Evolutionary conservation across 2,797 vertebrate species (phyloP), one percentile per base, ranked within the genome.

Genomic region (Distichodus sexfasciatus): DNA sequence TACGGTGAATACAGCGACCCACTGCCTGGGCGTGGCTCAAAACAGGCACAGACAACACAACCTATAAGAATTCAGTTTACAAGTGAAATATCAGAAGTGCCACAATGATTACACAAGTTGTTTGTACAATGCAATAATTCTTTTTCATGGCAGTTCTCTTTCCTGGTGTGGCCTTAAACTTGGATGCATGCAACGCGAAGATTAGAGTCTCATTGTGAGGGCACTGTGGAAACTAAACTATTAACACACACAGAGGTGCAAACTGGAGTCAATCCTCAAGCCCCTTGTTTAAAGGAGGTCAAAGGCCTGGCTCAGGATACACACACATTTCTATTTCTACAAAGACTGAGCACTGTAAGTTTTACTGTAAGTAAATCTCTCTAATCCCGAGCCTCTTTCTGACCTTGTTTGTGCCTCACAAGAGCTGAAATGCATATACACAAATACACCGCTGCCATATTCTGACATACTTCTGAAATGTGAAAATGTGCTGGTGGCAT

Each of bases 21-120:
- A 50, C 35, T 58, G 17, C 36, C 50, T 50, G 74, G 58, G 74
- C 72, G 64, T 62, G 69, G 74, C 66, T 28, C 2, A 44, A 57
- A 67, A 68, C 59, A 68, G 74, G 64, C 67, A 76, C 38, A 68
- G 69, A 68, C 69, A 69, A 53, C 60, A 64, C 66, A 36, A 35
- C 47, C 59, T 53, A 28, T 58, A 40, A 19, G 44, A 11, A 26
- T 59, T 72, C 19, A 24, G n/a, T 47, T 35, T n/a, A n/a, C 48
- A 59, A 24, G 29, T 44, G 44, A 36, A 50, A 75, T 33, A 54
- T 57, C 69, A 59, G n/a, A 64, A 59, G 66, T 57, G 44, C 15
- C 12, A 6, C 57, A 17, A 17, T 19, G 28, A 31, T 28, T 23
- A 24, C 24, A 67, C 38, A 41, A 31, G 48, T 68, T 24, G 21